Base-by-base conservation (phyloP, 92 coral and sea anemone species). In the Umimayanthus kanabou region DNA sequence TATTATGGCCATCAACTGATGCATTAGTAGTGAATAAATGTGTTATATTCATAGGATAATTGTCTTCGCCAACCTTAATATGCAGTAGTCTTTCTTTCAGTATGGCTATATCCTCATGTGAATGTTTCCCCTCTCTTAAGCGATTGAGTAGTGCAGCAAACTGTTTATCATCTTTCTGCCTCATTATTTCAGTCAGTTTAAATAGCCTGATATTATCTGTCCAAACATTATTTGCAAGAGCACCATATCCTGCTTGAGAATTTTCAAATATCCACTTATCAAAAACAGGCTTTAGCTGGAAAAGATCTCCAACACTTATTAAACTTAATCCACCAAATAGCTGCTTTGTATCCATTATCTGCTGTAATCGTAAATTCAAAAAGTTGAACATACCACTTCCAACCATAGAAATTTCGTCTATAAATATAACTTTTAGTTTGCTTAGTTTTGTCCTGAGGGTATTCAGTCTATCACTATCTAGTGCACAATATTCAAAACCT, bases 101-200 rank as follows among this genome's bases (percentile, higher is more conserved):
- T 20, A 80, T 76, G 4, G 47, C 18, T 40, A 92, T 86, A 39
- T 92, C 97, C 66, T 80, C 65, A 53, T 85, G 33, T 39, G 92
- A 81, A 77, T 94, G 93, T 1, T 94, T 94, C 37, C 95, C 94
- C 33, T 92, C 37, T 33, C 37, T 33, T 2, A 33, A 2, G 2
- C 37, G 37, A 33, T 33, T 33, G 1, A 33, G 37, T 93, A 77
- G 91, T 70, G 94, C 95, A 93, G 94, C 95, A 93, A 93, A 93
- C 0, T 75, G 25, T 30, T 90, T 92, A 66, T 94, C 93, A 87
- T 94, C 97, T 84, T 87, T 94, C 14, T 92, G 93, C 70, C 95
- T 90, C 93, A 94, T 94, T 75, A 86, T 82, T 3, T 91, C 90
- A 22, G 91, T 81, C 10, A 91, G 30, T 80, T 91, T 89, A 39